phyloP scores from a whole-genome alignment of 2,888 invertebrate genomes.

The Lysandra coridon region DNA sequence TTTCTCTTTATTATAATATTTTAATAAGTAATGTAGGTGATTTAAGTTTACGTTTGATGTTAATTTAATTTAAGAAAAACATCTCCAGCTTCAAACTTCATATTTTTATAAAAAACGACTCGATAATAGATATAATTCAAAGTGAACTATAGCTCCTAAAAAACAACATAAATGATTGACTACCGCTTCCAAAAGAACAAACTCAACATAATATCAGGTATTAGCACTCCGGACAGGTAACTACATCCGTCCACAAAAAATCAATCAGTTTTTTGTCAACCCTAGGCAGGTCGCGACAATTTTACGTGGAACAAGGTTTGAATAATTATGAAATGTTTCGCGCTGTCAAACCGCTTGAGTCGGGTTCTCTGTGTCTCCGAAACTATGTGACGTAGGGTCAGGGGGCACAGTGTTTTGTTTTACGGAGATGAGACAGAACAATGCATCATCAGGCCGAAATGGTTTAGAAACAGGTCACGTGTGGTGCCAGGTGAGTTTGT shows the following conservation, averaged over 20 bases:
- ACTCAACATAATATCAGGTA: neutral
- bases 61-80: too few species aligned
- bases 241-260: neutral
- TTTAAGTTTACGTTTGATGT: too few species aligned
- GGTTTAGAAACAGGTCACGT: conserved; percentile 10
- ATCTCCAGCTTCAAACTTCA: too few species aligned
- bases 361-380: conserved; percentile 40
- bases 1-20: too few species aligned
- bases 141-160: neutral
- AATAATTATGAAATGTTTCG: conserved; percentile 45
- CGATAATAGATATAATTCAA: too few species aligned
- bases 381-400: conserved; percentile 14
- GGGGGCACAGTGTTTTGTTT: conserved; percentile 24
- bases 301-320: conserved; percentile 30
- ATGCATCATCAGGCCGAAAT: conserved; percentile 15
- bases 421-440: conserved; percentile 24
- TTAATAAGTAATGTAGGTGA: too few species aligned
- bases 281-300: conserved; percentile 28
- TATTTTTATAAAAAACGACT: too few species aligned
- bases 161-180: neutral
- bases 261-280: conserved; percentile 25
- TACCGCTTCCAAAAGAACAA: neutral
- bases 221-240: neutral
- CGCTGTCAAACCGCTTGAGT: conserved; percentile 43
- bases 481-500: neutral